Conservation (phyloP, 2,888 invertebrate species). For the Deroplatys truncata region DNA sequence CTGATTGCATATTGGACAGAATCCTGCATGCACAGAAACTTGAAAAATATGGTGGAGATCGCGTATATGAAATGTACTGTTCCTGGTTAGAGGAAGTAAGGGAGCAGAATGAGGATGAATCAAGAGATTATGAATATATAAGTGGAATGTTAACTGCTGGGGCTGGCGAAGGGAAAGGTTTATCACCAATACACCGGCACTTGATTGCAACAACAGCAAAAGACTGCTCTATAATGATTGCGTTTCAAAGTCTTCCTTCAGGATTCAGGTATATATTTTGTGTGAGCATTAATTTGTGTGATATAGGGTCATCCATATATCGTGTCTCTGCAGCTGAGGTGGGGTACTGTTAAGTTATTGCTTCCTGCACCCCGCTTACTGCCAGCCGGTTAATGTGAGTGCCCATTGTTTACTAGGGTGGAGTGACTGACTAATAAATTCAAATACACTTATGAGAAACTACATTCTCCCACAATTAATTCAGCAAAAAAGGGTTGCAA, state of each 20-base stretch:
- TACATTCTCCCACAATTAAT: too few species aligned
- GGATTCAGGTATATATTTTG: neutral
- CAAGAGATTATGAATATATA: constrained; percentile 35
- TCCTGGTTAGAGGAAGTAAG: neutral
- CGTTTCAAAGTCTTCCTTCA: constrained; percentile 50
- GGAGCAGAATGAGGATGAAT: neutral
- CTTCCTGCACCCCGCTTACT: too few species aligned
- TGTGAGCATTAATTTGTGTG: neutral
- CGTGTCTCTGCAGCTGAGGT: too few species aligned
- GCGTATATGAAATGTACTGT: constrained; percentile 41
- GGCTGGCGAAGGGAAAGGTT: neutral
- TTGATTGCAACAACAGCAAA: constrained; percentile 69
- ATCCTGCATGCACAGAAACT: constrained; percentile 58
- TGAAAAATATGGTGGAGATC: constrained; percentile 46
- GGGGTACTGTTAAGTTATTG: too few species aligned
- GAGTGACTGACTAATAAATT: too few species aligned
- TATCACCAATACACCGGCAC: constrained; percentile 44
- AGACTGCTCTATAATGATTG: constrained; percentile 75
- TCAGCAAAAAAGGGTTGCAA: too few species aligned
- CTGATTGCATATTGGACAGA: constrained; percentile 56
- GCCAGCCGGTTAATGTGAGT: too few species aligned
- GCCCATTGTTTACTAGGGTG: too few species aligned
- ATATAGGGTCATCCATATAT: too few species aligned
- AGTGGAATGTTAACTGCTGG: constrained; percentile 22
- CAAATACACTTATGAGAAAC: too few species aligned